Evolutionary conservation across 2,113 vertebrate species (phyloP).

Genomic region (Bos taurus): DNA sequence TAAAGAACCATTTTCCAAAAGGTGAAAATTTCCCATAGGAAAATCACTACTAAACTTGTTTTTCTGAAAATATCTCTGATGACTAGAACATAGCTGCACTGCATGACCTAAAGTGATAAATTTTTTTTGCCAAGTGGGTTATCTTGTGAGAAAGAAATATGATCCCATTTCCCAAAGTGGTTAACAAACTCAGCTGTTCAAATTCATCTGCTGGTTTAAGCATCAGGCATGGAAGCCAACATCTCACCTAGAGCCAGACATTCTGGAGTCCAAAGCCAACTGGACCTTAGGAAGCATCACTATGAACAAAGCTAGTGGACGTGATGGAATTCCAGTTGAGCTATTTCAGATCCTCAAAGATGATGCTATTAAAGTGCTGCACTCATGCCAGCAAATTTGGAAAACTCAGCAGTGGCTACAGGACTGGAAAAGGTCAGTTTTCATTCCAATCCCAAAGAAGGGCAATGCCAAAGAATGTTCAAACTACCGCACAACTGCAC

Average conservation of each 20-base stretch:
- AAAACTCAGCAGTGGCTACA: neutral
- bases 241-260: neutral
- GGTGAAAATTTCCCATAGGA: neutral
- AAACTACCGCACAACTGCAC: rapidly evolving
- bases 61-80: neutral
- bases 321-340: neutral
- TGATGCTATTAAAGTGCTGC: neutral
- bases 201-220: neutral
- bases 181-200: neutral
- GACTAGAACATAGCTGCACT: neutral
- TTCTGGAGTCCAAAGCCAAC: neutral
- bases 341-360: neutral
- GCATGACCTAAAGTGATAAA: neutral
- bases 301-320: neutral
- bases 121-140: neutral
- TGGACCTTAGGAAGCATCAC: neutral
- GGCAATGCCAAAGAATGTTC: neutral
- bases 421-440: neutral
- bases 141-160: neutral
- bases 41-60: neutral
- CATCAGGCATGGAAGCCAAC: neutral
- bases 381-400: neutral
- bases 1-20: slow-evolving; percentile 32
- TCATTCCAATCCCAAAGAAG: neutral
- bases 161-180: neutral